Evolutionary conservation across 2,797 vertebrate genomes (phyloP), one percentile per base, ranked within the genome.

Genomic region (Pseudochaenichthys georgianus): DNA sequence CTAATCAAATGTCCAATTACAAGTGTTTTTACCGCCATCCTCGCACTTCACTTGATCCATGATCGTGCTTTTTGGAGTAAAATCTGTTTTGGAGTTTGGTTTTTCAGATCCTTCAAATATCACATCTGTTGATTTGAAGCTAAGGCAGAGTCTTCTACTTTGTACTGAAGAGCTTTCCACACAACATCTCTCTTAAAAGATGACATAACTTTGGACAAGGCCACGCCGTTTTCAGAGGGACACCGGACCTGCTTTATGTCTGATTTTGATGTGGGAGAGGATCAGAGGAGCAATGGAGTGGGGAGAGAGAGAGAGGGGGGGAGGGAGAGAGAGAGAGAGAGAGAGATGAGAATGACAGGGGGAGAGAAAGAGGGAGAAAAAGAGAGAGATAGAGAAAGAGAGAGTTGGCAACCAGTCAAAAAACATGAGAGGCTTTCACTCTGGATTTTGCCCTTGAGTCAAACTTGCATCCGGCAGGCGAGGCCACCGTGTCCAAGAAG

Each of bases 381-480:
- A 68, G 63, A 70, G 68, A 41, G 68, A 57, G 61, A 65, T 42
- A 60, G 64, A 57, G 61, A 61, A 48, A 60, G 64, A 72, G 13
- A 55, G 72, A 82, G 78, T 76, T 93, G 91, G 91, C 89, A 89
- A 81, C 70, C 72, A 57, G 79, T 91, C 90, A 93, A 91, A 91
- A 90, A 91, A 91, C 90, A 91, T 89, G 89, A 92, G 90, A 91
- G 90, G 88, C 90, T 92, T 93, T 91, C 88, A 92, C 87, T 92
- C 87, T 90, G 90, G 85, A 92, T 93, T 92, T 92, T 93, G 89
- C 92, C 90, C 92, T 91, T 86, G 92, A 93, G 91, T 92, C 91
- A 92, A 93, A 92, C 91, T 90, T 77, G 85, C 87, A 92, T 93
- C 90, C 89, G 92, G 90, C 92, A 90, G 88, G 81, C 91, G 87